A percentile compares a stretch with the other conserved stretches of the same genome.
Conservation (phyloP, 2,888 invertebrate species). For the Nemapogon koenigi region DNA sequence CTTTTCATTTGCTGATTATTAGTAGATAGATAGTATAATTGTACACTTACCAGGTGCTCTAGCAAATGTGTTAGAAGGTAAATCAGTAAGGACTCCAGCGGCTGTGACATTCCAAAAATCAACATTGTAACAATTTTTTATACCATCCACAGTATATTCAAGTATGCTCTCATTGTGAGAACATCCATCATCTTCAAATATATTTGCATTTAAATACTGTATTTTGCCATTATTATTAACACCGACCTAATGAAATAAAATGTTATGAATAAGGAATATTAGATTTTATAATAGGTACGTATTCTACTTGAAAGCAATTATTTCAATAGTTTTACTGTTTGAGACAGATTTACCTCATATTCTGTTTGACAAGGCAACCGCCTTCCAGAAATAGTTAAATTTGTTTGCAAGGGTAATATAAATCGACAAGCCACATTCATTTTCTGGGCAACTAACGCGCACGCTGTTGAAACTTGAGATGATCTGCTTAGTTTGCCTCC, state of each 20-base stretch:
- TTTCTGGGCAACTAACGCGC: slow-evolving; percentile 66
- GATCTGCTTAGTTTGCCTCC: slow-evolving; percentile 70
- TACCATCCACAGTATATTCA: slow-evolving; percentile 30
- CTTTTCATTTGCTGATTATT: not conserved
- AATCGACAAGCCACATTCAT: slow-evolving; percentile 67
- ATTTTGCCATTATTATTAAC: slow-evolving; percentile 70
- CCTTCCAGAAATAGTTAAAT: slow-evolving; percentile 65
- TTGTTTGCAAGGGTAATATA: slow-evolving; percentile 68
- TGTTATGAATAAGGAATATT: too few relatives aligned
- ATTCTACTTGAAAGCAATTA: too few relatives aligned
- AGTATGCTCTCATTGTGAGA: slow-evolving; percentile 54
- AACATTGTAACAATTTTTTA: slow-evolving; percentile 62
- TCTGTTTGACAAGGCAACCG: slow-evolving; percentile 56
- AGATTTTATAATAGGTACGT: too few relatives aligned
- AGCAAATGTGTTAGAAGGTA: slow-evolving; percentile 71
- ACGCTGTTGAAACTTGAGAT: slow-evolving; percentile 59
- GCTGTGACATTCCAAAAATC: slow-evolving; percentile 55
- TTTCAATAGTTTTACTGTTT: too few relatives aligned
- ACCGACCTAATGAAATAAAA: slow-evolving; percentile 57
- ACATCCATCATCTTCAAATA: slow-evolving; percentile 56
- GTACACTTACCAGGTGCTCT: slow-evolving; percentile 68
- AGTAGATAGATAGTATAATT: not conserved
- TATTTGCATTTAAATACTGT: slow-evolving; percentile 62
- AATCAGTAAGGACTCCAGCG: slow-evolving; percentile 64
- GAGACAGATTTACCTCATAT: slow-evolving; percentile 60